Percentiles rank a stretch among this genome's conserved stretches.
Conservation (phyloP, 2,113 vertebrate genomes). For the Spea bombifrons region DNA sequence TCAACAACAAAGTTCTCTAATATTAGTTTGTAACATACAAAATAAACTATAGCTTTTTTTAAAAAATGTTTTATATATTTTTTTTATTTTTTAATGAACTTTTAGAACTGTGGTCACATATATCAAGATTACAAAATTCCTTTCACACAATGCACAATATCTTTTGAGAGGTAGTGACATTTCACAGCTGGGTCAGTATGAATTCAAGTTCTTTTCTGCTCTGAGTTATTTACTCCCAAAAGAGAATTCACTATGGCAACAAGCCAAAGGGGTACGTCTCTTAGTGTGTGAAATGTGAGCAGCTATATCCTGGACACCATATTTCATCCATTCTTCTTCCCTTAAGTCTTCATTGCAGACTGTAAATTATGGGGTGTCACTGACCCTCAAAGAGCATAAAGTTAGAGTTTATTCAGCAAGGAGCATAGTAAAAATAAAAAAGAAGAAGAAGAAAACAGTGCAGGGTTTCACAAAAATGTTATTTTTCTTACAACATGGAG, state of each 20-base stretch:
- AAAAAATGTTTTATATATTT: background rate
- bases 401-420: slow-evolving; percentile 53
- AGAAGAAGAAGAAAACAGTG: slow-evolving; percentile 5
- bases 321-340: slow-evolving; percentile 52
- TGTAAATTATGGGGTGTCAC: slow-evolving; percentile 62
- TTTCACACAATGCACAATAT: slow-evolving; percentile 61
- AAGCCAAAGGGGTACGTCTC: slow-evolving; percentile 55
- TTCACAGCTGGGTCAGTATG: slow-evolving; percentile 61
- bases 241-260: slow-evolving; percentile 62
- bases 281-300: slow-evolving; percentile 56
- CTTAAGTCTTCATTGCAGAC: slow-evolving; percentile 60
- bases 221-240: slow-evolving; percentile 58
- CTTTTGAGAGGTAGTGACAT: slow-evolving; percentile 67
- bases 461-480: slow-evolving; percentile 55
- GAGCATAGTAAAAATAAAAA: slow-evolving; percentile 40
- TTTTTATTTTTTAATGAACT: background rate
- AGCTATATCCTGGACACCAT: slow-evolving; percentile 54
- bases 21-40: background rate
- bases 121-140: slow-evolving; percentile 60
- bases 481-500: slow-evolving; percentile 31
- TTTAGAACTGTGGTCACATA: slow-evolving; percentile 57
- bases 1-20: too few relatives aligned
- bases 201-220: slow-evolving; percentile 59
- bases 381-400: slow-evolving; percentile 51
- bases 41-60: background rate